A percentile compares a stretch with the other conserved stretches of the same genome.
Conservation (phyloP, 1,140 invertebrate species). For the Pemphigus obesinymphae region DNA sequence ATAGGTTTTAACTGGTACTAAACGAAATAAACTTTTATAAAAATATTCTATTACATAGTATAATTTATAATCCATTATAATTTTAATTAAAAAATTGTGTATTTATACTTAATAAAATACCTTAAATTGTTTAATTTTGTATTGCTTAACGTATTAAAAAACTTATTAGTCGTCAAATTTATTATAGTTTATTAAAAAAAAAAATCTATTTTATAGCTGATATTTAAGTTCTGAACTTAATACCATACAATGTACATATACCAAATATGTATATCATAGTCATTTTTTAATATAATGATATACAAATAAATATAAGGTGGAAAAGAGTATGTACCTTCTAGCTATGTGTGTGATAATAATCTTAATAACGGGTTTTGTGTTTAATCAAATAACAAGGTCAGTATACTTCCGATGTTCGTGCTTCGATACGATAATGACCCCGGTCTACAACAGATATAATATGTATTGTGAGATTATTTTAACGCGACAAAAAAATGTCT, state of each 20-base stretch:
- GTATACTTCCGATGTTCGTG: neutral
- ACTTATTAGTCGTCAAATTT: neutral
- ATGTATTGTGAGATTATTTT: neutral
- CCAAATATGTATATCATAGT: neutral
- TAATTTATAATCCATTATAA: no score
- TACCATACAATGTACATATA: no score
- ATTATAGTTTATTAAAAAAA: neutral
- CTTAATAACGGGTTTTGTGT: constrained; percentile 4
- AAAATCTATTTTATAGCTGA: neutral
- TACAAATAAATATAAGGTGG: neutral
- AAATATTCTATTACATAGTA: no score
- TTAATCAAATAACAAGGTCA: constrained; percentile 25
- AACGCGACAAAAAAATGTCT: neutral
- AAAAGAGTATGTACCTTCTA: neutral
- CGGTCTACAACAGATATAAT: neutral
- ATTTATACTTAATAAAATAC: no score
- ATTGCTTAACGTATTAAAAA: no score
- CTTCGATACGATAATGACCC: neutral
- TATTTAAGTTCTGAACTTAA: no score
- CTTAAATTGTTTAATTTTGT: no score
- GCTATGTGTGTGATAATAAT: neutral
- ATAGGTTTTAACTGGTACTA: no score
- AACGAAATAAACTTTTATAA: no score
- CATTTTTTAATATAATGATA: neutral
- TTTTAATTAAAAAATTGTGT: no score